phyloP scores from a whole-genome alignment of 2,113 vertebrate genomes.

The Ailurus styani region DNA sequence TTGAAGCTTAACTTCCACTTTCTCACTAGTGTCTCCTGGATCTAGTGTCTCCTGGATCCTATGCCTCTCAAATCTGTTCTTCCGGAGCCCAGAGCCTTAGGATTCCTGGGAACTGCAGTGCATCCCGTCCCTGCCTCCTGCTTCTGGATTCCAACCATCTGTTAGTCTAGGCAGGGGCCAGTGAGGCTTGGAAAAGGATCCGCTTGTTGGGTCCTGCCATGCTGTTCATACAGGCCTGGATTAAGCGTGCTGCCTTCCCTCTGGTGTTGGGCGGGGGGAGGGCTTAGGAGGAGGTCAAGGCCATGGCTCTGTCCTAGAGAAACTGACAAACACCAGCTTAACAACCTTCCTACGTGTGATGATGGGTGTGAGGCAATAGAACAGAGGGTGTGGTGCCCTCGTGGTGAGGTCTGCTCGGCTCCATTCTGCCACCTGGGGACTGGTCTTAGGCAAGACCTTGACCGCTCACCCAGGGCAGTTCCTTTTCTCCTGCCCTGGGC shows the following conservation, averaged over 20 bases:
- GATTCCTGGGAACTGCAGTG: neutral
- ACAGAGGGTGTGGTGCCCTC: neutral
- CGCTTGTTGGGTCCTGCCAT: neutral
- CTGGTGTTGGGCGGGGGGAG: neutral
- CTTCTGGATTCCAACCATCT: neutral
- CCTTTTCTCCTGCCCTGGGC: neutral
- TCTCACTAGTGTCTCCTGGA: neutral
- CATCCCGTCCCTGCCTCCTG: neutral
- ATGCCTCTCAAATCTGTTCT: neutral
- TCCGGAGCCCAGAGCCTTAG: neutral
- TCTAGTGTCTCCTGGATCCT: neutral
- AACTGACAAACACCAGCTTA: neutral
- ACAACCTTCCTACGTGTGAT: neutral
- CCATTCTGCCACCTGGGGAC: neutral
- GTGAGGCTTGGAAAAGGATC: neutral
- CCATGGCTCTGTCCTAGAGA: neutral
- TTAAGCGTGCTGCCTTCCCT: neutral
- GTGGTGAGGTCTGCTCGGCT: neutral
- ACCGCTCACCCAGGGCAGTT: neutral
- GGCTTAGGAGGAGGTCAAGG: neutral
- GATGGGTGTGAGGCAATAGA: neutral
- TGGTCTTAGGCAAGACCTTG: neutral
- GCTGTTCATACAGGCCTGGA: neutral
- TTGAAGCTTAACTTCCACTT: neutral
- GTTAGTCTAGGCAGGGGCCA: neutral